Base-by-base conservation (phyloP, 2,797 vertebrate genomes). In the Phataginus tetradactyla region DNA sequence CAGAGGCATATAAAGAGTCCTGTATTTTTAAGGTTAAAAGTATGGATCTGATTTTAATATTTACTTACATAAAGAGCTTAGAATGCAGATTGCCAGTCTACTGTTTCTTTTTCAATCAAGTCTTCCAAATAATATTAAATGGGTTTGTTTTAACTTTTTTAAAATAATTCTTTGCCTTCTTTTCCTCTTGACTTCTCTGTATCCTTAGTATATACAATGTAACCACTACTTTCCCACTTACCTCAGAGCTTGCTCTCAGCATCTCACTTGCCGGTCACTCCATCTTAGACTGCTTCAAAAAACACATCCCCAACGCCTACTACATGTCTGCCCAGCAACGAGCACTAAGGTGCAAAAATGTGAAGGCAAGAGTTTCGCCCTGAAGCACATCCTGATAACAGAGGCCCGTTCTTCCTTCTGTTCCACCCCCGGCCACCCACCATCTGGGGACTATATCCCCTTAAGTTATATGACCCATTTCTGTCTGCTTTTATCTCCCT, bases 21-120 rank as follows among this genome's bases (percentile, higher is more conserved):
- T 78, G 2, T 27, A 86, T 78, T 86, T 71, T 66, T 78, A 91
- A 79, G 34, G 25, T 90, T 85, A 88, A 93, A 90, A 94, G 4
- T 59, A 13, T 20, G 74, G 34, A 29, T 42, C 80, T 96, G 25
- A 91, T 37, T 94, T 92, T 86, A 77, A 42, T 80, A 86, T 59
- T 64, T 87, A 39, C 29, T 59, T 93, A 27, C 29, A 71, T 68
- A 90, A 63, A 63, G 15, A 90, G 15, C 55, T 78, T 83, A 81
- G 51, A 93, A 69, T 66, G 17, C 1, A 84, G 25, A 80, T 1
- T 49, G 18, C 72, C 20, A 57, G 29, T 17, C 15, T 21, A 51
- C n/a, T 55, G 15, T 80, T 92, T 90, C 32, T 39, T 92, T 79
- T 88, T 57, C 29, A 90, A 75, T 95, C 42, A 87, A 74, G 1